Evolutionary conservation across 2,888 invertebrate species (phyloP).

Genomic region (Dascillus cervinus): DNA sequence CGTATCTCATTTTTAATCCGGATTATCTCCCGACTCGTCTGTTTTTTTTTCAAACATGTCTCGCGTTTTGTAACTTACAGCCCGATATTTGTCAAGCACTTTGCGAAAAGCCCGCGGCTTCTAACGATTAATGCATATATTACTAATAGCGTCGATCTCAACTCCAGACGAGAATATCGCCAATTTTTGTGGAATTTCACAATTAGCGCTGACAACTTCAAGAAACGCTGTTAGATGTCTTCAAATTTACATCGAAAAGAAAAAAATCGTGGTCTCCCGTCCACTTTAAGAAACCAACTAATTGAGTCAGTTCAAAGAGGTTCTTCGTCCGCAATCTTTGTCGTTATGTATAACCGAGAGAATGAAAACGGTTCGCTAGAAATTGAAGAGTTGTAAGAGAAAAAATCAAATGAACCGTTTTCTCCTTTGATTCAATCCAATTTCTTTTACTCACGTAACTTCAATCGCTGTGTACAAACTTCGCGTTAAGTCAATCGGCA

Average conservation of each 20-base stretch:
- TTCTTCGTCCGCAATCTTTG: conserved; percentile 9
- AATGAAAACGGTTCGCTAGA: conserved; percentile 5
- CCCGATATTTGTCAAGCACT: conserved; percentile 18
- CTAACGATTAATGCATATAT: conserved; percentile 9
- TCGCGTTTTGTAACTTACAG: conserved; percentile 15
- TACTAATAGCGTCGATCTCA: not conserved
- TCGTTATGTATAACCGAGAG: conserved; percentile 10
- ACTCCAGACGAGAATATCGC: too few species aligned
- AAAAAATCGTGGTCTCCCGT: too few species aligned
- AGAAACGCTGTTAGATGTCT: too few species aligned
- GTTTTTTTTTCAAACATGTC: conserved; percentile 25
- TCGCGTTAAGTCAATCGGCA: conserved; percentile 34
- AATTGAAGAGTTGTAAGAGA: conserved; percentile 12
- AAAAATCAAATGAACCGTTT: conserved; percentile 34
- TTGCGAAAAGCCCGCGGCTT: conserved; percentile 9
- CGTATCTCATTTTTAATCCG: conserved; percentile 44
- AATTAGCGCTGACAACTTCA: too few species aligned
- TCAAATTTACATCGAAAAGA: too few species aligned
- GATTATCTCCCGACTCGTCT: conserved; percentile 37
- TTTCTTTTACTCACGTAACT: conserved; percentile 32
- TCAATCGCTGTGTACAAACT: conserved; percentile 36
- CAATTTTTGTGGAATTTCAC: too few species aligned
- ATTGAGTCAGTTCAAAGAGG: conserved; percentile 20
- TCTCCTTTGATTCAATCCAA: conserved; percentile 33
- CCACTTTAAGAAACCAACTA: conserved; percentile 13